A percentile compares a stretch with the other conserved stretches of the same genome.
Evolutionary conservation across 2,797 vertebrate species (phyloP).

Genomic region (Orientallactaga sibirica): DNA sequence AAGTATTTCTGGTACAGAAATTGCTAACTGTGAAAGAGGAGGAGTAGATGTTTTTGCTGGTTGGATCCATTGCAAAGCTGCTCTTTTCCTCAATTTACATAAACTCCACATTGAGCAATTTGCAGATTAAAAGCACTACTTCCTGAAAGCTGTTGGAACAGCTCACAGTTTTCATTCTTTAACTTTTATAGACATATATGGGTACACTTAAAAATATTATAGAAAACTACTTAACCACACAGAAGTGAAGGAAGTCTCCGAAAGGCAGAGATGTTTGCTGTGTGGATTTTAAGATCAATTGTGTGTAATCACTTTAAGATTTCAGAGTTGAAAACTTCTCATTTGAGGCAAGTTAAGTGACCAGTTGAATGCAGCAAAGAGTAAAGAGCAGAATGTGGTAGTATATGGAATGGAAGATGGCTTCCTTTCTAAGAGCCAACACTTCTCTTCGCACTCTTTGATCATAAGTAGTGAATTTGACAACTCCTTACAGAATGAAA

Average conservation of each 20-base stretch:
- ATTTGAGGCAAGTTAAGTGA: slow-evolving; percentile 22
- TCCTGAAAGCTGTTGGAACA: slow-evolving; percentile 72
- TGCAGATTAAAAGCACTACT: slow-evolving; percentile 57
- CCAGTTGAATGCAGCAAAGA: neutral
- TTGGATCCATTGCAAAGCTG: slow-evolving; percentile 66
- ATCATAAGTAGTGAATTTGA: slow-evolving; percentile 27
- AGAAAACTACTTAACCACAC: neutral
- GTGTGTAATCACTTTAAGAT: slow-evolving; percentile 20
- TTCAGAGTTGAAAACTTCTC: slow-evolving; percentile 17
- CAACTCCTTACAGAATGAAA: slow-evolving; percentile 7
- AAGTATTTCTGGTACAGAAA: neutral
- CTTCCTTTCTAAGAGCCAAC: slow-evolving; percentile 33
- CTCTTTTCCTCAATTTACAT: slow-evolving; percentile 69
- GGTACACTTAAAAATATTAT: slow-evolving; percentile 63
- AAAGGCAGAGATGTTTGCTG: slow-evolving; percentile 1
- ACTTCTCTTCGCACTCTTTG: neutral
- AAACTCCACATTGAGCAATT: slow-evolving; percentile 61
- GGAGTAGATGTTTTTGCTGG: slow-evolving; percentile 53
- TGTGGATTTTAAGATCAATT: slow-evolving; percentile 51
- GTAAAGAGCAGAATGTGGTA: neutral
- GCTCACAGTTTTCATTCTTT: slow-evolving; percentile 70
- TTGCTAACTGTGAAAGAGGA: slow-evolving; percentile 24
- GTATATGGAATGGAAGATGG: neutral
- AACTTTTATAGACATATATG: slow-evolving; percentile 38
- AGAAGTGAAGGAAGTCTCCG: slow-evolving; percentile 32